These are phyloP conservation scores for Pteronotus mesoamericanus DNA, from an alignment of 2,797 vertebrate genomes.

Conservation along the genomic window DNA sequence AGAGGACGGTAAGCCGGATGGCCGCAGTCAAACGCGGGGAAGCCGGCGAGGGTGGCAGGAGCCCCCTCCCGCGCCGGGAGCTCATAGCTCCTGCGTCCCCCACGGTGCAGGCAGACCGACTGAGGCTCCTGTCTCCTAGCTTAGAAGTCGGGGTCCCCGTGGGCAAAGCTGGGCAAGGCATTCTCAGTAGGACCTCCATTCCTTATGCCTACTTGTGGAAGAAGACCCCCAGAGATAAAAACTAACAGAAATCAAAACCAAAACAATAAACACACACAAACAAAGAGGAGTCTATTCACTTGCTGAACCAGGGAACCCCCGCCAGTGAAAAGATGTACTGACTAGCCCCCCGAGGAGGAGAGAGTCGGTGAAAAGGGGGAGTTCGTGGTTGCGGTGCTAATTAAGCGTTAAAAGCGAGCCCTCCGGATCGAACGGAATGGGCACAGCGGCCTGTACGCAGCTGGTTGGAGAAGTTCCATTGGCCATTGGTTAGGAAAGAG, in stretches of 20 bases:
- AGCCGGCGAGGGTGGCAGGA: neutral
- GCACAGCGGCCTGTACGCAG: neutral
- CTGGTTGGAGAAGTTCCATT: neutral
- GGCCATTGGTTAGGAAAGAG: neutral
- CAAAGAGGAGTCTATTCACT: neutral
- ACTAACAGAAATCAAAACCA: neutral
- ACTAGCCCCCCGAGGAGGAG: neutral
- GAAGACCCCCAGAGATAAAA: neutral
- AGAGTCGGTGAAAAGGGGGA: too few species aligned
- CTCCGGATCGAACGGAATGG: neutral
- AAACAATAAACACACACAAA: neutral
- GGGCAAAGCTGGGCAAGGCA: neutral
- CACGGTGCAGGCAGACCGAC: too few species aligned
- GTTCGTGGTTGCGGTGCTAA: neutral
- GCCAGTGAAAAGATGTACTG: neutral
- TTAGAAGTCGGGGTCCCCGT: fast-evolving
- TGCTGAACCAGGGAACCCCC: neutral
- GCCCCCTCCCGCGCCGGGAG: neutral
- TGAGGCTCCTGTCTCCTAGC: neutral
- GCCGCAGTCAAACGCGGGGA: neutral
- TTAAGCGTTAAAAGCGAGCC: neutral
- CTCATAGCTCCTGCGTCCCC: fast-evolving
- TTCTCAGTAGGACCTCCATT: neutral
- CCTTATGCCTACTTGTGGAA: neutral
- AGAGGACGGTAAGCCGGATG: fast-evolving